phyloP scores from a whole-genome alignment of 2,888 invertebrate species.

The Gari tellinella region DNA sequence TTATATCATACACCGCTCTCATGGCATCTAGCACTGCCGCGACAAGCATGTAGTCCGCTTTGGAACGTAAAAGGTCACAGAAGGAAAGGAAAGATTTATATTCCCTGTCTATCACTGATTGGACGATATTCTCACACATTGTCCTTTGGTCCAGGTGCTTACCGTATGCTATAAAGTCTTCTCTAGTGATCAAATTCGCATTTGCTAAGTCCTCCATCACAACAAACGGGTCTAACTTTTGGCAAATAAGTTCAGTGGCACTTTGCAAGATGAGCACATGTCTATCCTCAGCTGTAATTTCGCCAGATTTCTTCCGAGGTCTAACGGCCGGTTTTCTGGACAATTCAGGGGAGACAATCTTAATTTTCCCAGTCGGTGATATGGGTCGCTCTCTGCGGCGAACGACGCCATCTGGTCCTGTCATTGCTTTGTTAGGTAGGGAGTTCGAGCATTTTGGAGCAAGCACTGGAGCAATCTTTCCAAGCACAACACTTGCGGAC shows the following conservation, averaged over 20 bases:
- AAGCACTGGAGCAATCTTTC: conserved; percentile 24
- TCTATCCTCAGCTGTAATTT: conserved; percentile 66
- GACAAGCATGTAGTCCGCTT: conserved; percentile 70
- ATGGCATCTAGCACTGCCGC: conserved; percentile 76
- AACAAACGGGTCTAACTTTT: conserved; percentile 74
- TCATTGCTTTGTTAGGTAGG: no score
- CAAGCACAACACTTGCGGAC: no score
- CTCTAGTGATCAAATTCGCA: conserved; percentile 63
- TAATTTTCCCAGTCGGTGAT: conserved; percentile 61
- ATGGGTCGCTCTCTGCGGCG: conserved; percentile 19
- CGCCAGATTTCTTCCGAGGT: conserved; percentile 66
- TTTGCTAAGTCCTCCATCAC: conserved; percentile 69
- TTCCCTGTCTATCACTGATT: conserved; percentile 66
- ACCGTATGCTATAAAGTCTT: conserved; percentile 69
- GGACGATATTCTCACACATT: conserved; percentile 74
- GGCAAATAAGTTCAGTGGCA: conserved; percentile 74
- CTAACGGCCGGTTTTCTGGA: conserved; percentile 61
- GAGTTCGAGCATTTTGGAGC: conserved; percentile 8
- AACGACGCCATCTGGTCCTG: neutral
- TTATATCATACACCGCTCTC: conserved; percentile 74
- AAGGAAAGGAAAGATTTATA: conserved; percentile 72
- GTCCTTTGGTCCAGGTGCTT: conserved; percentile 74
- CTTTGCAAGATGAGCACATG: conserved; percentile 75
- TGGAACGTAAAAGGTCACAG: conserved; percentile 72
- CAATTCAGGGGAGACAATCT: conserved; percentile 73